Percentiles rank a stretch among this genome's conserved stretches.
Conservation (phyloP, 2,888 invertebrate species). For the Dendrolimus houi region DNA sequence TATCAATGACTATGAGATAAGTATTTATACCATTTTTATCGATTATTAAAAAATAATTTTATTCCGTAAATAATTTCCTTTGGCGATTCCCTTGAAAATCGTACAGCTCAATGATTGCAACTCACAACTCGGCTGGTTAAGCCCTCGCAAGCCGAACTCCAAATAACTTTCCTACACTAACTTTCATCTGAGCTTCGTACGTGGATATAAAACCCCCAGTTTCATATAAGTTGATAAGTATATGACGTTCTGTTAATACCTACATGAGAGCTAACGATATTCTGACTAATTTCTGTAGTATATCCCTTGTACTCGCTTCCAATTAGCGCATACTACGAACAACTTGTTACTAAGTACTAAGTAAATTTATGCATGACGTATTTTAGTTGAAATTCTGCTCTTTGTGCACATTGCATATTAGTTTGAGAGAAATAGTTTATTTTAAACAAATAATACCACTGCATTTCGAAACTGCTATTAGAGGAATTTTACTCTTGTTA, state of each 20-base stretch:
- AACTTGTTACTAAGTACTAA: neutral
- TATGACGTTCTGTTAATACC: neutral
- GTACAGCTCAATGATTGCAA: constrained; percentile 12
- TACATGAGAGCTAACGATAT: neutral
- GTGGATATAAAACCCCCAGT: constrained; percentile 12
- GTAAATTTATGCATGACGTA: neutral
- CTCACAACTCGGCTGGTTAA: constrained; percentile 25
- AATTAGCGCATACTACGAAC: neutral
- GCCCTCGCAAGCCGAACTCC: constrained; percentile 18
- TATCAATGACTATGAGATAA: too few species aligned
- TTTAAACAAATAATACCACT: too few species aligned
- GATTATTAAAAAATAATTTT: too few species aligned
- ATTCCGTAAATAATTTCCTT: too few species aligned
- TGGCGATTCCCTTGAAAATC: too few species aligned
- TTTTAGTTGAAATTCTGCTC: neutral
- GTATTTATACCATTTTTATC: too few species aligned
- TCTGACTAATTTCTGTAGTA: neutral
- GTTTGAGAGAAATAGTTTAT: too few species aligned
- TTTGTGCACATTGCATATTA: too few species aligned
- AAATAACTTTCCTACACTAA: constrained; percentile 26
- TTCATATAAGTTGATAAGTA: neutral
- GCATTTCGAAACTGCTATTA: too few species aligned
- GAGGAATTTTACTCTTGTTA: too few species aligned
- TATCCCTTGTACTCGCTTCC: neutral
- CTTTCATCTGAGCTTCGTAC: constrained; percentile 18